Percentiles rank a stretch among this genome's conserved stretches.
phyloP scores from a whole-genome alignment of 1,140 invertebrate species.

The Globodera ellingtonae region DNA sequence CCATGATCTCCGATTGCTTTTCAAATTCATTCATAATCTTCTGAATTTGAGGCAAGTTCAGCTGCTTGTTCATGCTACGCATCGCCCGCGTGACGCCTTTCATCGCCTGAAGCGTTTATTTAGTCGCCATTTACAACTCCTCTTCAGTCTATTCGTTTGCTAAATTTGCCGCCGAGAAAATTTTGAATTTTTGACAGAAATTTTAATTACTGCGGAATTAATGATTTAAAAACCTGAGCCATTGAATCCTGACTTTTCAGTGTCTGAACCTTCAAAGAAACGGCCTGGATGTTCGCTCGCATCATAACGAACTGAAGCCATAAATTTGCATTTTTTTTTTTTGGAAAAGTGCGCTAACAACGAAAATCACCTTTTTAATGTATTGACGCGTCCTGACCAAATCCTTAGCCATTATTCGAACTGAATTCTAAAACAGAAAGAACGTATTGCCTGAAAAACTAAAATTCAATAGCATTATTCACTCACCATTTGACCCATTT shows the following conservation, averaged over 20 bases:
- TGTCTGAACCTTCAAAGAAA: constrained; percentile 96
- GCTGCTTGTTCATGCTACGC: constrained; percentile 92
- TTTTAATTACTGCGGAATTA: no score
- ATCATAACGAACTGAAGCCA: constrained; percentile 85
- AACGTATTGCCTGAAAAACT: neutral
- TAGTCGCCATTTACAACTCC: no score
- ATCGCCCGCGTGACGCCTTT: constrained; percentile 97
- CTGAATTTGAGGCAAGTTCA: constrained; percentile 98
- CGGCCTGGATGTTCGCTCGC: constrained; percentile 99
- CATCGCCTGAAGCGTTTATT: constrained; percentile 76
- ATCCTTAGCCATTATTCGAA: constrained; percentile 99
- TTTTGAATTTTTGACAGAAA: constrained; percentile 21
- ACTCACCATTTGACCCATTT: constrained; percentile 94
- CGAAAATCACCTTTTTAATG: constrained; percentile 77
- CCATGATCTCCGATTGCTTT: constrained; percentile 99
- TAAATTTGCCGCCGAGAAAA: neutral
- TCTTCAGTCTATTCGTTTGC: no score
- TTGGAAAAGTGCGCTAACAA: neutral
- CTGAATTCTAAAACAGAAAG: constrained; percentile 80
- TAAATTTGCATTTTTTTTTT: neutral
- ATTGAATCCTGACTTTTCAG: constrained; percentile 97
- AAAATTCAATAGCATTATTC: constrained; percentile 14
- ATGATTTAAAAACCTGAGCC: constrained; percentile 74
- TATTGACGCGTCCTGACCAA: constrained; percentile 90
- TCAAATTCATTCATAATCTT: constrained; percentile 99